Conservation (phyloP, 1,140 invertebrate species). For the Bradysia coprophila region DNA sequence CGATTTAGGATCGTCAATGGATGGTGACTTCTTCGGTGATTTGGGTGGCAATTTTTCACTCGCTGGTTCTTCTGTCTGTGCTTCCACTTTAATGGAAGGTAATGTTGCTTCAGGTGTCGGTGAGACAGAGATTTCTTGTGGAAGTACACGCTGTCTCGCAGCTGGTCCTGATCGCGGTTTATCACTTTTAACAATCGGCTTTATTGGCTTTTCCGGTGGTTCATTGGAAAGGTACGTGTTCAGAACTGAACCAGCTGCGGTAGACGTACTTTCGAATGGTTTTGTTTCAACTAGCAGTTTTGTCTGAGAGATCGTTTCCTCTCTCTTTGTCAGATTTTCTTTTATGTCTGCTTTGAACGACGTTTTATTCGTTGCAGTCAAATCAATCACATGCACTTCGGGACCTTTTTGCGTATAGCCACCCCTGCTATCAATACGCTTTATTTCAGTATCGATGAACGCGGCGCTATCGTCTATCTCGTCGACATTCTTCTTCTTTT, state of each 20-base stretch:
- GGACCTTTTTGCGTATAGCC: not conserved
- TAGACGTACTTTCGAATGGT: not conserved
- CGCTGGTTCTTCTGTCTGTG: not conserved
- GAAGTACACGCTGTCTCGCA: slow-evolving; percentile 23
- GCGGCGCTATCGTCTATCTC: slow-evolving; percentile 7
- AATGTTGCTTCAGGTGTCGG: not conserved
- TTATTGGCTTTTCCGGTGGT: slow-evolving; percentile 6
- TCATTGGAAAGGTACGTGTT: not conserved
- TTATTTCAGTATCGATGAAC: not conserved
- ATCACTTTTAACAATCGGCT: slow-evolving; percentile 10
- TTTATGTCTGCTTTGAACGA: not conserved
- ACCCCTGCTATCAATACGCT: not conserved
- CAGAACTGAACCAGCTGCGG: not conserved
- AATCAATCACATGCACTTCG: not conserved
- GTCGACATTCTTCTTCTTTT: slow-evolving; percentile 10
- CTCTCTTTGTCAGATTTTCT: not conserved
- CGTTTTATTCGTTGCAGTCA: not conserved
- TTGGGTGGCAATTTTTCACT: not conserved
- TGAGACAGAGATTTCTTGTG: not conserved
- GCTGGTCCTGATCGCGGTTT: slow-evolving; percentile 26
- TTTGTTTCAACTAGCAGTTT: not conserved
- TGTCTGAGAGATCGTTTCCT: not conserved
- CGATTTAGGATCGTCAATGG: not conserved
- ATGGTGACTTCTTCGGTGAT: not conserved
- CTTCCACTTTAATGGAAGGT: not conserved